A percentile compares a stretch with the other conserved stretches of the same genome.
These are phyloP conservation scores for Troides oblongomaculatus DNA, from an alignment of 2,888 invertebrate genomes.

Conservation along the genomic window DNA sequence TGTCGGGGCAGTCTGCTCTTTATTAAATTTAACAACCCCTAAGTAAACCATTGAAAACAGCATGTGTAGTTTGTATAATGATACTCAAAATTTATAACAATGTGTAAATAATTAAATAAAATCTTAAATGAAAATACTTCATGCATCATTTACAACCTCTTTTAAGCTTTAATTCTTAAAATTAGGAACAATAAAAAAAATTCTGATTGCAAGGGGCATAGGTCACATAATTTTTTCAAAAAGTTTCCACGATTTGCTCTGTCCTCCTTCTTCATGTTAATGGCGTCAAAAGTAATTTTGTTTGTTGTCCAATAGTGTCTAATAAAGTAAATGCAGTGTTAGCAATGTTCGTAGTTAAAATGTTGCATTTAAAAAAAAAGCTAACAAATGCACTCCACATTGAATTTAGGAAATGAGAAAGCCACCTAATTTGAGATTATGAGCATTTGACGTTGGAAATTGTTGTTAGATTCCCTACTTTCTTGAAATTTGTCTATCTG, in stretches of 20 bases:
- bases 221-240: not conserved
- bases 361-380: slow-evolving; percentile 14
- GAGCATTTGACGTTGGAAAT: slow-evolving; percentile 44
- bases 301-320: not conserved
- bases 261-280: not conserved
- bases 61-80: too few relatives aligned
- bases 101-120: too few relatives aligned
- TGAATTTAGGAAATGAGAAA: slow-evolving; percentile 44
- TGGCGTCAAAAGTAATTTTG: not conserved
- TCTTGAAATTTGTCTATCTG: slow-evolving; percentile 57
- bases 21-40: too few relatives aligned
- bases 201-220: not conserved
- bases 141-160: too few relatives aligned
- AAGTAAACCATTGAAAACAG: too few relatives aligned
- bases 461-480: slow-evolving; percentile 31
- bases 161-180: too few relatives aligned
- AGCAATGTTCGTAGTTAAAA: slow-evolving; percentile 9
- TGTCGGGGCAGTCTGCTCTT: too few relatives aligned
- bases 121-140: too few relatives aligned
- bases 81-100: too few relatives aligned
- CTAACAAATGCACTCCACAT: slow-evolving; percentile 13
- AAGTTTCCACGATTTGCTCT: not conserved
- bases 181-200: not conserved
- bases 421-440: slow-evolving; percentile 53
- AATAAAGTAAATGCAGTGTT: slow-evolving; percentile 3